Conservation (phyloP, 2,888 invertebrate species). For the Drosophila cracens region DNA sequence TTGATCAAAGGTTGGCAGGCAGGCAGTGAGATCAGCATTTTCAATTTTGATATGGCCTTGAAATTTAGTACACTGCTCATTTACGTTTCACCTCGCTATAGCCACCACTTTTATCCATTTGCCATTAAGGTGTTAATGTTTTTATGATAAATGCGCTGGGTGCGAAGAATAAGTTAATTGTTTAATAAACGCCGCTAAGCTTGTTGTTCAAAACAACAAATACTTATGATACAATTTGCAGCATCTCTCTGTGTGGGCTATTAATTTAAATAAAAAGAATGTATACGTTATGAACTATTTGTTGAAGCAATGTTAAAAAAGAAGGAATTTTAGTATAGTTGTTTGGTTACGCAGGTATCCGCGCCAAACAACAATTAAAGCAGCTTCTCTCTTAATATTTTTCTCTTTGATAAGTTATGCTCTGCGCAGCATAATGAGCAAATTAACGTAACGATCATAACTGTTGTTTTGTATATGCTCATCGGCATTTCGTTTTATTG, state of each 20-base stretch:
- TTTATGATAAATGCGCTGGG: constrained; percentile 69
- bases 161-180: constrained; percentile 72
- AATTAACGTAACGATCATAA: no score
- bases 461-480: no score
- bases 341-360: no score
- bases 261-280: background rate
- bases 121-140: constrained; percentile 59
- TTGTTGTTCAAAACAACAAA: constrained; percentile 22
- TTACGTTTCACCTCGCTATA: background rate
- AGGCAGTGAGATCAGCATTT: constrained; percentile 35
- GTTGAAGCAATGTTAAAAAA: background rate
- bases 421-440: no score
- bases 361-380: no score
- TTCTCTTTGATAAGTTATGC: no score
- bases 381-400: no score
- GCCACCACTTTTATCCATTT: constrained; percentile 24
- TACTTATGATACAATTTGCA: background rate
- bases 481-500: no score
- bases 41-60: constrained; percentile 39
- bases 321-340: background rate
- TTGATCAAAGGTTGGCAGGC: constrained; percentile 16
- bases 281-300: background rate
- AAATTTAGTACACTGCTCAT: constrained; percentile 22
- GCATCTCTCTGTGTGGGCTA: constrained; percentile 7
- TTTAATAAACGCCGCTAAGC: constrained; percentile 51